Conservation (phyloP, 2,797 vertebrate genomes). For the Mustela erminea region DNA sequence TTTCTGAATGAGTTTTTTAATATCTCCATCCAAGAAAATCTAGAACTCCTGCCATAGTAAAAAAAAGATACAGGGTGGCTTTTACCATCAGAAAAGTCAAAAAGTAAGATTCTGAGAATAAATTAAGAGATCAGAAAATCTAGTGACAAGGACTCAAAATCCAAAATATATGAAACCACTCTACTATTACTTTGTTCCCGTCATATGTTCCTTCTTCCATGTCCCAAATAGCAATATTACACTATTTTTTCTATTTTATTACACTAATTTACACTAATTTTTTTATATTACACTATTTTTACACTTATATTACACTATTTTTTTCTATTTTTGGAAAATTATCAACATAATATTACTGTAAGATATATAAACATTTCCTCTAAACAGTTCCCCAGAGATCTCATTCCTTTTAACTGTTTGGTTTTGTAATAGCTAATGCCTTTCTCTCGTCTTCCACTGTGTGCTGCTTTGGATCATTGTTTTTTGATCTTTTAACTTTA, state of each 20-base stretch:
- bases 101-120: background rate
- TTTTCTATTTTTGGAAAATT: conserved; percentile 38
- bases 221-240: background rate
- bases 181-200: background rate
- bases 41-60: background rate
- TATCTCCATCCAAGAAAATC: background rate
- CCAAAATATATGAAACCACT: background rate
- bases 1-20: background rate
- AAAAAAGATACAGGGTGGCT: background rate
- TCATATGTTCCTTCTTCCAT: background rate
- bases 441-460: background rate
- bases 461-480: background rate
- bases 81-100: background rate
- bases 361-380: background rate
- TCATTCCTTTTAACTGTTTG: background rate
- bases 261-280: background rate
- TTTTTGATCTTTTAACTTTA: background rate
- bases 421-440: background rate
- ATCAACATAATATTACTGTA: background rate
- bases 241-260: background rate
- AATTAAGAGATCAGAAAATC: conserved; percentile 9
- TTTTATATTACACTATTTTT: background rate
- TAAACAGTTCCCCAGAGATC: background rate
- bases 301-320: background rate
- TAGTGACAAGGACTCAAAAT: background rate